phyloP scores from a whole-genome alignment of 2,113 vertebrate species.

The Lota lota region DNA sequence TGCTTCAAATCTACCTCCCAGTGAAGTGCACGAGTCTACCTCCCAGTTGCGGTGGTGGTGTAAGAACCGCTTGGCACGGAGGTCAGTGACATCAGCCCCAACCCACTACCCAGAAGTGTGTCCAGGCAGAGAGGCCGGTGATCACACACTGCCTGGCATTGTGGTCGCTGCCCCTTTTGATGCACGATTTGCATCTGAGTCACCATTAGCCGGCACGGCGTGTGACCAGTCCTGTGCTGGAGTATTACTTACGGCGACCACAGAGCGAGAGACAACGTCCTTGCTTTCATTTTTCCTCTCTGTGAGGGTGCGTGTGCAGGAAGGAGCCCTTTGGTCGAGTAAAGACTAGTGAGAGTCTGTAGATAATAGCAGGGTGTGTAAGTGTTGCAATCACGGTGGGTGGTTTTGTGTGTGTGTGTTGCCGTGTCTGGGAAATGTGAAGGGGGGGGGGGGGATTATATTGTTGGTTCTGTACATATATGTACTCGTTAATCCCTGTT shows the following conservation, averaged over 20 bases:
- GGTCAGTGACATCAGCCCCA: too few species aligned
- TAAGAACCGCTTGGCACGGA: too few species aligned
- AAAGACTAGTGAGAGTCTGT: too few species aligned
- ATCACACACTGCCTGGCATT: neutral
- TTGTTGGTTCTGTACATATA: conserved; percentile 27
- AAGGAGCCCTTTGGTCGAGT: too few species aligned
- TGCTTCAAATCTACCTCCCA: too few species aligned
- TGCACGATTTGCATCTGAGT: conserved; percentile 53
- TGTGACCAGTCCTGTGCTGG: conserved; percentile 14
- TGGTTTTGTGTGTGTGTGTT: conserved; percentile 8
- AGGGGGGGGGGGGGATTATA: conserved; percentile 36
- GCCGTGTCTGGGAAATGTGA: neutral
- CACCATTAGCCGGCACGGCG: conserved; percentile 35
- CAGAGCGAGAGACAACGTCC: neutral
- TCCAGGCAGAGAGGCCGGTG: neutral
- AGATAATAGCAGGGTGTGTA: conserved; percentile 10
- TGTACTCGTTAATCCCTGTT: conserved; percentile 38
- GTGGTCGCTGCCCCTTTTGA: conserved; percentile 39
- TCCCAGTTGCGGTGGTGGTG: too few species aligned
- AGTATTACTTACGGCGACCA: conserved; percentile 32
- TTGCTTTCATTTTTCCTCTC: too few species aligned
- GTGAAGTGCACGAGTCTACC: too few species aligned
- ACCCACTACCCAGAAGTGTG: too few species aligned
- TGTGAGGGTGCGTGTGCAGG: too few species aligned
- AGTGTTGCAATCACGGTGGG: conserved; percentile 8